Percentiles rank a stretch among this genome's conserved stretches.
These are phyloP conservation scores for Dendrocopos noguchii DNA, from an alignment of 2,113 vertebrate species.

Conservation along the genomic window DNA sequence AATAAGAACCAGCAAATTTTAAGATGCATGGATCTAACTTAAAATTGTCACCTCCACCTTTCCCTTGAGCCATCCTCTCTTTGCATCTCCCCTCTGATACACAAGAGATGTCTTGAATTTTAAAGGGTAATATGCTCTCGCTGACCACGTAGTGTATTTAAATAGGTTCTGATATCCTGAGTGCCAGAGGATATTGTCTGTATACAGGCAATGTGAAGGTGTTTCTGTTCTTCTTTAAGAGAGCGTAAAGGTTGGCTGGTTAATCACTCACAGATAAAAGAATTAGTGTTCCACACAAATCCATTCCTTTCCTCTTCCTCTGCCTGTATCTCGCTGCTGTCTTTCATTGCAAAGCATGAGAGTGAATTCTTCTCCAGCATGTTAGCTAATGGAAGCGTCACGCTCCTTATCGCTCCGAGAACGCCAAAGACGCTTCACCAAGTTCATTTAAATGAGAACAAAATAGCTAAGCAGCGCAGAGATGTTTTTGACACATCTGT, in stretches of 20 bases:
- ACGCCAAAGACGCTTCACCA: constrained; percentile 15
- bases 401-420: constrained; percentile 26
- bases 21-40: background rate
- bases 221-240: constrained; percentile 18
- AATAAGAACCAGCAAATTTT: background rate
- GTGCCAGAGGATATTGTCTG: background rate
- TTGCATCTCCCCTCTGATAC: background rate
- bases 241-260: constrained; percentile 5
- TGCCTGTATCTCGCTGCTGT: constrained; percentile 5
- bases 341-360: constrained; percentile 35
- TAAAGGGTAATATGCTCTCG: background rate
- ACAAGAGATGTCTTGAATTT: background rate
- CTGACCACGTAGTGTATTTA: background rate
- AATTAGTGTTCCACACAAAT: constrained; percentile 41
- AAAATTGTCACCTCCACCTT: background rate
- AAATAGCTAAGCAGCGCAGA: constrained; percentile 29
- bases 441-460: constrained; percentile 54
- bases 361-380: constrained; percentile 26
- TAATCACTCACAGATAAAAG: constrained; percentile 56
- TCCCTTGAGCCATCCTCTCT: background rate
- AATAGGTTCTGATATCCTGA: background rate
- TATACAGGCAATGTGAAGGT: constrained; percentile 21
- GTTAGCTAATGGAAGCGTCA: background rate
- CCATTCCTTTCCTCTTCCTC: constrained; percentile 18
- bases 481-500: constrained; percentile 32